These are phyloP conservation scores for Trematocara variabile DNA, from an alignment of 2,113 vertebrate species.

Conservation along the genomic window DNA sequence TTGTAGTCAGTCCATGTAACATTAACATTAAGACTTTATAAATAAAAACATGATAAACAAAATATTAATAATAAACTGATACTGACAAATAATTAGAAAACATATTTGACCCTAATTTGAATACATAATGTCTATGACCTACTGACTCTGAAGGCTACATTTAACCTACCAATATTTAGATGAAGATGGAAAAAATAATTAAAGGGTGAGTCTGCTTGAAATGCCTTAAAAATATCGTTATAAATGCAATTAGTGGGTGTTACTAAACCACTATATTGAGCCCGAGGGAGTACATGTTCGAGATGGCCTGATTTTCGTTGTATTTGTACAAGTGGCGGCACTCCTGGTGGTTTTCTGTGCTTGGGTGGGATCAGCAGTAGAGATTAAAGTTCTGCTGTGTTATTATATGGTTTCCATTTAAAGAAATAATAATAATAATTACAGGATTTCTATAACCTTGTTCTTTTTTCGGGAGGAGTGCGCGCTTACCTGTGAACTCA, in stretches of 20 bases:
- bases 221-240: not conserved
- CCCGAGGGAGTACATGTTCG: not conserved
- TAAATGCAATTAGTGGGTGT: not conserved
- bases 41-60: not conserved
- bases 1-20: not conserved
- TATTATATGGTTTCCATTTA: conserved; percentile 21
- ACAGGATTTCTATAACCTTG: conserved; percentile 31
- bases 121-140: not conserved
- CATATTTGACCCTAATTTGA: not conserved
- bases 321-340: not conserved
- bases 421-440: conserved; percentile 40
- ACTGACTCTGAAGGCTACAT: not conserved
- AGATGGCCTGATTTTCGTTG: not conserved
- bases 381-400: conserved; percentile 23
- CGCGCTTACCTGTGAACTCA: conserved; percentile 67
- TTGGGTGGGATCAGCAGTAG: conserved; percentile 15
- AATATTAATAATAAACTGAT: not conserved
- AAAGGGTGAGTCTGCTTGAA: not conserved
- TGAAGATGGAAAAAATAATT: not conserved
- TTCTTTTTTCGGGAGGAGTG: conserved; percentile 5
- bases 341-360: not conserved
- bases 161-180: not conserved
- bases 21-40: not conserved
- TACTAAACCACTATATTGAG: not conserved
- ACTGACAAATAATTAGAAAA: not conserved